phyloP scores from a whole-genome alignment of 2,888 invertebrate genomes.

The Heteropelma amictum region DNA sequence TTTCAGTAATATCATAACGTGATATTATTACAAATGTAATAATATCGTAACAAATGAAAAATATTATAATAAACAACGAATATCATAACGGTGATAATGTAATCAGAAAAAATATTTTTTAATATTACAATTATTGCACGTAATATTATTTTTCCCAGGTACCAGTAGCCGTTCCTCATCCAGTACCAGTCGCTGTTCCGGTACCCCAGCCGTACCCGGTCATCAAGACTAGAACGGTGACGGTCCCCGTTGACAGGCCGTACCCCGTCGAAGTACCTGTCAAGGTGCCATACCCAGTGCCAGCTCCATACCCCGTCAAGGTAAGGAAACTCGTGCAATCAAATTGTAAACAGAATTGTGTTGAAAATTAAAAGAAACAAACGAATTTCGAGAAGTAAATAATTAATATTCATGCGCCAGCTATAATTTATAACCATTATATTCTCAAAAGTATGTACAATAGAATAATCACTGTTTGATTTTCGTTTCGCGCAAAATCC shows the following conservation, averaged over 20 bases:
- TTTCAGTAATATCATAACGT: background rate
- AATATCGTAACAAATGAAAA: no score
- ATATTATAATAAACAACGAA: no score
- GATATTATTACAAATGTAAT: background rate
- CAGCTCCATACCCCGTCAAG: conserved; percentile 67
- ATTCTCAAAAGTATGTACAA: background rate
- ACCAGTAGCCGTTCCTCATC: conserved; percentile 78
- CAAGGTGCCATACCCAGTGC: conserved; percentile 79
- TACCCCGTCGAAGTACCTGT: conserved; percentile 79
- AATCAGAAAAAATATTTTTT: no score
- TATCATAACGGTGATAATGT: no score
- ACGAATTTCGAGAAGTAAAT: no score
- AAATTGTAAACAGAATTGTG: background rate
- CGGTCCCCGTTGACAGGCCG: conserved; percentile 79
- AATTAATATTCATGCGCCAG: no score
- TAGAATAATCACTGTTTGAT: no score
- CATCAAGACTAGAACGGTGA: conserved; percentile 74
- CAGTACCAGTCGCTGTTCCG: conserved; percentile 79
- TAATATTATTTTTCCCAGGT: no score
- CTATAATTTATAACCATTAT: no score
- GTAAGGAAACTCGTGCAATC: conserved; percentile 37
- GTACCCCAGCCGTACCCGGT: conserved; percentile 79
- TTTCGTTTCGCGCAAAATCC: conserved; percentile 69
- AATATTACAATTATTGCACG: no score
- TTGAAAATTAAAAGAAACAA: background rate